Conservation (phyloP, 2,888 invertebrate genomes). For the Ischnura elegans region DNA sequence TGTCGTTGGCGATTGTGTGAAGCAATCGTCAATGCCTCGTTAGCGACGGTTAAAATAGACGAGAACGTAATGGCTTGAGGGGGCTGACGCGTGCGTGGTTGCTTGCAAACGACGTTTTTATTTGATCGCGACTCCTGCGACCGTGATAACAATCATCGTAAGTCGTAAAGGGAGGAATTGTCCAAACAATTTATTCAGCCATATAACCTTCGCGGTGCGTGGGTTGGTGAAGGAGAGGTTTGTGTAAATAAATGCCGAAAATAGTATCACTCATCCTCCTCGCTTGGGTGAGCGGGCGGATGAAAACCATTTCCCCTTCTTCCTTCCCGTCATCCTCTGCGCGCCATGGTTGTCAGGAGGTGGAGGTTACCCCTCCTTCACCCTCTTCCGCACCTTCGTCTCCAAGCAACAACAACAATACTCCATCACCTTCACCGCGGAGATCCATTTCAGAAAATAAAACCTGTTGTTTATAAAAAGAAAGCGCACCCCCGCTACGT, state of each 20-base stretch:
- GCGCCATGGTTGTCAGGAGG: not conserved
- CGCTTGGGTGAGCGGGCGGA: not conserved
- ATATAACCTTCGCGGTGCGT: not conserved
- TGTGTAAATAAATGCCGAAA: not conserved
- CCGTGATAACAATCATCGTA: not conserved
- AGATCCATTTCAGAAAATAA: conserved; percentile 23
- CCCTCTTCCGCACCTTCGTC: not conserved
- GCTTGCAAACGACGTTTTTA: not conserved
- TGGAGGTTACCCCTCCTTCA: not conserved
- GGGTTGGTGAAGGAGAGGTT: not conserved
- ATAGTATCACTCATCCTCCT: conserved; percentile 3
- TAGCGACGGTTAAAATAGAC: too few relatives aligned
- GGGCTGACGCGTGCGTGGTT: not conserved
- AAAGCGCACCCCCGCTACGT: not conserved
- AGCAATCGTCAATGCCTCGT: too few relatives aligned
- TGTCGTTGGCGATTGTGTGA: too few relatives aligned
- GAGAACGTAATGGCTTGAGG: too few relatives aligned
- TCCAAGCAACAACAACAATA: conserved; percentile 1
- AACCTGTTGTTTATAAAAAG: conserved; percentile 21
- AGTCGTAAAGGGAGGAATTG: not conserved
- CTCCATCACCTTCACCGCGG: not conserved
- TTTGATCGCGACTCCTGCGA: not conserved
- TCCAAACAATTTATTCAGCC: conserved; percentile 38
- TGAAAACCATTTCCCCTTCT: not conserved
- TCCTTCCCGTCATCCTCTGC: not conserved